Base-by-base conservation (phyloP, 2,888 invertebrate species). In the Amorpha juglandis region DNA sequence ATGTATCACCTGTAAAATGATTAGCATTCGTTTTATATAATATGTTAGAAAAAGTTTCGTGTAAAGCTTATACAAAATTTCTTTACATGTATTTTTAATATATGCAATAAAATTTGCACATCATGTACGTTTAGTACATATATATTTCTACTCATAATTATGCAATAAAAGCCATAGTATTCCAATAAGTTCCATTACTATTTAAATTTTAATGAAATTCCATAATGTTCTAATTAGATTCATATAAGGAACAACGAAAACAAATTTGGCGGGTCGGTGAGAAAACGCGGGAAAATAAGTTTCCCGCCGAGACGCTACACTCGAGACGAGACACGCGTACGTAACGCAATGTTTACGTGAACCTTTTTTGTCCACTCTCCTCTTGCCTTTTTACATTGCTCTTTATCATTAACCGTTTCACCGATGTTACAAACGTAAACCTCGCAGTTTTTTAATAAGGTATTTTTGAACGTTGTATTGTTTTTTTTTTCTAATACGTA, bases 271-370 rank as follows among this genome's bases (percentile, higher is more conserved):
- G 83, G 74, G 27, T 52, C 78, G 65, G 58, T 68, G 76, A 75
- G 82, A 88, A 90, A 91, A 88, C 87, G 92, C 92, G 92, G 92
- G 91, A 91, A 91, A 92, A 87, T 87, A 85, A 87, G 84, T 91
- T 92, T 91, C 91, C 91, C 91, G 91, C 91, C 88, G 79, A 84
- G 80, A 80, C 83, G 80, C 74, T 69, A 74, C 80, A 78, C 83
- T 83, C 83, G 87, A 86, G 88, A 88, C 87, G 87, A 89, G 90
- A 89, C 88, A 84, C 84, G 90, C 91, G 91, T 91, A 87, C 87
- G 83, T 83, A 86, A 87, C 84, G 85, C 82, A 80, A 81, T 87
- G 89, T 89, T 89, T 88, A 88, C 86, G 77, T 81, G 74, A 73
- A 71, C 72, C 74, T 80, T 85, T 83, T 83, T 80, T 74, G 72